Percentiles rank a stretch among this genome's conserved stretches.
Evolutionary conservation across 2,888 invertebrate genomes (phyloP).

Genomic region (Acronicta leporina): DNA sequence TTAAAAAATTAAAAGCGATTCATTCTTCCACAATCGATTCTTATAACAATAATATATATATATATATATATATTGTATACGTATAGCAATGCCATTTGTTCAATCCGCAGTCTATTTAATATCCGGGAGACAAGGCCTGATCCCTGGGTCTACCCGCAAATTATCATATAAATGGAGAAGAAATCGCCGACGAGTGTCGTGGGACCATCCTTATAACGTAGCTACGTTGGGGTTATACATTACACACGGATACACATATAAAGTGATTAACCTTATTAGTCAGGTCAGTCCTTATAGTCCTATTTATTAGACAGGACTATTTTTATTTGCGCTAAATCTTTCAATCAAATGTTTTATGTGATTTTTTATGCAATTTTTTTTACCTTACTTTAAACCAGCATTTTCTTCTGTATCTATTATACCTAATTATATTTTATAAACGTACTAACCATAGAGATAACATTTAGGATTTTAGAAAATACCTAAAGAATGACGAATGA

Average conservation of each 20-base stretch:
- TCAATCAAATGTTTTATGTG: too few relatives aligned
- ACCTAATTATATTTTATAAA: too few relatives aligned
- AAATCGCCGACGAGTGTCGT: slow-evolving; percentile 51
- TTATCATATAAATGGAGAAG: slow-evolving; percentile 73
- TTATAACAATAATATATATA: slow-evolving; percentile 28
- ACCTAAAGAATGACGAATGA: too few relatives aligned
- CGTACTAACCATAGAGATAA: too few relatives aligned
- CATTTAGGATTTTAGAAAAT: too few relatives aligned
- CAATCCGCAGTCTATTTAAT: slow-evolving; percentile 56
- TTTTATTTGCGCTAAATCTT: slow-evolving; percentile 11
- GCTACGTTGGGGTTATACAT: slow-evolving; percentile 26
- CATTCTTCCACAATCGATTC: slow-evolving; percentile 9
- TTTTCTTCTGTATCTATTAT: too few relatives aligned
- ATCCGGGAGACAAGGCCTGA: slow-evolving; percentile 57
- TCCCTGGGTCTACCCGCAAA: slow-evolving; percentile 48
- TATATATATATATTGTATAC: slow-evolving; percentile 18
- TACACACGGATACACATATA: slow-evolving; percentile 25
- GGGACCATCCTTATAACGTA: slow-evolving; percentile 50
- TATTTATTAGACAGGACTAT: slow-evolving; percentile 23
- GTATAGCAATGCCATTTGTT: slow-evolving; percentile 39
- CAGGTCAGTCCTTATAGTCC: too few relatives aligned
- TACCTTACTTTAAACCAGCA: too few relatives aligned
- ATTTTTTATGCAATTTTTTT: too few relatives aligned
- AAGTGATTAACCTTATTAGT: slow-evolving; percentile 46
- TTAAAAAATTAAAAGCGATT: background rate